Conservation (phyloP, 2,797 vertebrate genomes). For the Pelochelys cantorii region DNA sequence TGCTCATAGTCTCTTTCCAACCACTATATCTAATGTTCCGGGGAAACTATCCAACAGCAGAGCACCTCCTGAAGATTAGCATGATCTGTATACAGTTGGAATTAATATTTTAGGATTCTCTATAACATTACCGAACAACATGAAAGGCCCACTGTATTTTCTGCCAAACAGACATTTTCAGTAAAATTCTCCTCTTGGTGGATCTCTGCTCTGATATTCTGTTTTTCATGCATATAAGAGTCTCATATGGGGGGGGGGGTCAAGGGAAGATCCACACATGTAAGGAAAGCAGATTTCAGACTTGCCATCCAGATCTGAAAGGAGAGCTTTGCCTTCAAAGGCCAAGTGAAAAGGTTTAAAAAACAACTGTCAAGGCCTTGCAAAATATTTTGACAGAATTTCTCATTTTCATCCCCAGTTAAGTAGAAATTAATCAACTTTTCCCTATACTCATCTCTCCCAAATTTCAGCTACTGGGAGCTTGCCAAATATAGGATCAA, state of each 20-base stretch:
- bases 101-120: not conserved
- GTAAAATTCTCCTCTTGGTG: not conserved
- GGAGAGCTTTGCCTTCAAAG: not conserved
- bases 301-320: not conserved
- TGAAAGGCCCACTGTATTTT: not conserved
- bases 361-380: not conserved
- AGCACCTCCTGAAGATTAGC: not conserved
- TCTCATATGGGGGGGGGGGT: not conserved
- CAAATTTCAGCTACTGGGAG: slow-evolving; percentile 33
- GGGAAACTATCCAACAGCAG: not conserved
- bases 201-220: not conserved
- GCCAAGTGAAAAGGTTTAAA: not conserved
- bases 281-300: not conserved
- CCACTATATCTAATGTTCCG: not conserved
- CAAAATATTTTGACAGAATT: not conserved
- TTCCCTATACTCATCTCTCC: slow-evolving; percentile 1
- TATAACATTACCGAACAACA: not conserved
- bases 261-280: not conserved
- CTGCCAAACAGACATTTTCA: not conserved
- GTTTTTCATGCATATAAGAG: not conserved
- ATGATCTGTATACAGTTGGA: not conserved
- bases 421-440: slow-evolving; percentile 11
- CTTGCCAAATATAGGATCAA: slow-evolving; percentile 10
- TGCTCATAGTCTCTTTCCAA: not conserved
- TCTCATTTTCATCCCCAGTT: slow-evolving; percentile 1